A percentile compares a stretch with the other conserved stretches of the same genome.
Evolutionary conservation across 64 coral and sea anemone genomes (phyloP).

Genomic region (Astreopora myriophthalma): DNA sequence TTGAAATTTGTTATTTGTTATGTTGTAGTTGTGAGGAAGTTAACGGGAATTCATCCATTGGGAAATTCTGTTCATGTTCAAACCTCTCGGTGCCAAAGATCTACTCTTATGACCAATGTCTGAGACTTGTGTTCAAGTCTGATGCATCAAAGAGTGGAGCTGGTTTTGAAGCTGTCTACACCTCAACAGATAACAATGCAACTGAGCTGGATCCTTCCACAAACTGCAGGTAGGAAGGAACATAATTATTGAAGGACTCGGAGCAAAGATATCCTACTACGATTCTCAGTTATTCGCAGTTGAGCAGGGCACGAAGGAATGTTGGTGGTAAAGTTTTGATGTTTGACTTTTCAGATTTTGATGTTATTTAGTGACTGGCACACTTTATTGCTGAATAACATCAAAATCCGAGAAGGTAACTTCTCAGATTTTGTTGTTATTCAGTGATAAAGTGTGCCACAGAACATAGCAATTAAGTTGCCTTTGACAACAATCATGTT

Average conservation of each 20-base stretch:
- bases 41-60: not conserved
- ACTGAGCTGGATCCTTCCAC: not conserved
- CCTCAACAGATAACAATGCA: slow-evolving; percentile 8
- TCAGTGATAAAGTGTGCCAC: no score
- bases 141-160: not conserved
- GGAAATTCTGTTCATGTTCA: slow-evolving; percentile 58
- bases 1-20: not conserved
- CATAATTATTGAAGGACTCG: not conserved
- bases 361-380: no score
- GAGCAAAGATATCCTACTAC: not conserved
- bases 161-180: slow-evolving; percentile 41
- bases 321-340: no score
- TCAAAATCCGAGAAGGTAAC: no score
- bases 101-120: slow-evolving; percentile 47
- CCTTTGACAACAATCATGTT: no score
- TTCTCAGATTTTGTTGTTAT: no score
- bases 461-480: no score
- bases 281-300: no score
- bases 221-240: slow-evolving; percentile 9
- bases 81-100: not conserved
- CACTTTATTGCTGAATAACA: no score
- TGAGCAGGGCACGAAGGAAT: no score
- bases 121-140: slow-evolving; percentile 42
- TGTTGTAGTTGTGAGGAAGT: not conserved
- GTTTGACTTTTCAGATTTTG: no score